Percentiles rank a stretch among this genome's conserved stretches.
These are phyloP conservation scores for Platyscapa corneri DNA, from an alignment of 1,140 invertebrate species.

Conservation along the genomic window DNA sequence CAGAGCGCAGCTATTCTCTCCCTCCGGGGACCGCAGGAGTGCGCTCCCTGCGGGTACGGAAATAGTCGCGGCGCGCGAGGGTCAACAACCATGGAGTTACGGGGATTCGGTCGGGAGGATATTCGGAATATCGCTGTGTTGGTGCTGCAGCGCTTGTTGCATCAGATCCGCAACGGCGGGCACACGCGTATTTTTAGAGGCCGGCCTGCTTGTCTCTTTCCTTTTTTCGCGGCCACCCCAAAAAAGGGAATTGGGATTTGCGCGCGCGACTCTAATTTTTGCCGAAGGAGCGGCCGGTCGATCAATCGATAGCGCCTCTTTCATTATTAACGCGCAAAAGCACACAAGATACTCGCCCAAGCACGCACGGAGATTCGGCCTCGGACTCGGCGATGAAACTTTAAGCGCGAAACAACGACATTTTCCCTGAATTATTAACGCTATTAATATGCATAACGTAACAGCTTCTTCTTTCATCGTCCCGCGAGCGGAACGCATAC, in stretches of 20 bases:
- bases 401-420: neutral
- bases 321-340: neutral
- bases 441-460: neutral
- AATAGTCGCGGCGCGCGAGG: constrained; percentile 59
- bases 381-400: neutral
- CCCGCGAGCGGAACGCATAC: neutral
- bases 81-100: constrained; percentile 71
- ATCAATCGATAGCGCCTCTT: neutral
- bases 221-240: neutral
- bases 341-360: neutral
- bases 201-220: neutral
- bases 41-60: constrained; percentile 47
- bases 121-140: constrained; percentile 57
- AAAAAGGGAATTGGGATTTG: neutral
- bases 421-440: neutral
- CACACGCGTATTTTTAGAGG: constrained; percentile 7
- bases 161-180: constrained; percentile 66
- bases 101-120: constrained; percentile 59
- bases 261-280: too few species aligned
- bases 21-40: neutral
- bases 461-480: neutral
- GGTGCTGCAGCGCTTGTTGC: constrained; percentile 63
- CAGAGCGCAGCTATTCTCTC: too few species aligned
- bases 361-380: too few species aligned
- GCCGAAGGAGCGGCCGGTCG: too few species aligned